A percentile compares a stretch with the other conserved stretches of the same genome.
Evolutionary conservation across 2,113 vertebrate genomes (phyloP).

Genomic region (Arothron firmamentum): DNA sequence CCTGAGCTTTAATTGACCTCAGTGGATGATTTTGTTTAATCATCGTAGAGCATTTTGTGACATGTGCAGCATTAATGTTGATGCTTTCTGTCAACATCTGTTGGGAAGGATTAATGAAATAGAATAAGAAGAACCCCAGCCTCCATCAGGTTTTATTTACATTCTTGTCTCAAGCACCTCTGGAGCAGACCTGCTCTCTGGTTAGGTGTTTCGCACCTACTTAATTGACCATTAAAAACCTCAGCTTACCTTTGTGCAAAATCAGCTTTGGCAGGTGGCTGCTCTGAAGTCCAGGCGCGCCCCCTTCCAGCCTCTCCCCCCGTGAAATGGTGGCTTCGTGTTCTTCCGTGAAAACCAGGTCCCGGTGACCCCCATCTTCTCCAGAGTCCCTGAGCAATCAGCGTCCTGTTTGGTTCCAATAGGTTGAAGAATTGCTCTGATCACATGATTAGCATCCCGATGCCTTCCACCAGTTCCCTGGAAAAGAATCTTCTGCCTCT

Average conservation of each 20-base stretch:
- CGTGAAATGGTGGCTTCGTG: constrained; percentile 6
- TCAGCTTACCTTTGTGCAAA: neutral
- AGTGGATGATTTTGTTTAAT: too few relatives aligned
- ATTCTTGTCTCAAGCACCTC: neutral
- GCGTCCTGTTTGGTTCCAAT: constrained; percentile 13
- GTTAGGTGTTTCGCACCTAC: neutral
- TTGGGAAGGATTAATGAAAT: constrained; percentile 30
- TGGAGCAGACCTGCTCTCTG: neutral
- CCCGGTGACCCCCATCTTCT: constrained; percentile 38
- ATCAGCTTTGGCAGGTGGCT: constrained; percentile 24
- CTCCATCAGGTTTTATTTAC: too few relatives aligned
- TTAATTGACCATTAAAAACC: neutral
- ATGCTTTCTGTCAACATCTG: constrained; percentile 27
- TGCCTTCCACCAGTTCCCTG: constrained; percentile 1
- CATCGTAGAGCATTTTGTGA: neutral
- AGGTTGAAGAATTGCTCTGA: constrained; percentile 17
- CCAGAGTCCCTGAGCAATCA: constrained; percentile 38
- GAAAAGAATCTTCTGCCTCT: constrained; percentile 15
- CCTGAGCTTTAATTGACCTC: too few relatives aligned
- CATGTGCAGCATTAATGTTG: constrained; percentile 9
- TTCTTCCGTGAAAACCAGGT: constrained; percentile 21
- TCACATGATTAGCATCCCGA: constrained; percentile 23
- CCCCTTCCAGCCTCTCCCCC: constrained; percentile 1
- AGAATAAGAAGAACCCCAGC: too few relatives aligned
- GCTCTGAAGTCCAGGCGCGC: neutral